Percentiles rank a stretch among this genome's conserved stretches.
Evolutionary conservation across 2,797 vertebrate species (phyloP).

Genomic region (Pseudomugil gertrudae): DNA sequence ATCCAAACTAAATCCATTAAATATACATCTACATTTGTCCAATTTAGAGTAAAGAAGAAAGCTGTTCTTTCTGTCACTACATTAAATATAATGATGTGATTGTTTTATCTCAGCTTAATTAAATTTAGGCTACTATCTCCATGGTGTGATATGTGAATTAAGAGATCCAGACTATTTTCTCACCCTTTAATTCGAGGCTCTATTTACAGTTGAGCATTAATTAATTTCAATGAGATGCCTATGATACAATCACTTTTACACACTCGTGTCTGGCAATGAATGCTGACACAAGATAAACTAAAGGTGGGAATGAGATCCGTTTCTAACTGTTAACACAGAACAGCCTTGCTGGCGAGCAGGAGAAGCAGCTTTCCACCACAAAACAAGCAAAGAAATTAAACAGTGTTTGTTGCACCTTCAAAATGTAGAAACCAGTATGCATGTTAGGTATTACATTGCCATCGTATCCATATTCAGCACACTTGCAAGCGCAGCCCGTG

Average conservation of each 20-base stretch:
- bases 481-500: background rate
- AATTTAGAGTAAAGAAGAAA: background rate
- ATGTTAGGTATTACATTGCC: background rate
- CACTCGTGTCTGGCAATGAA: background rate
- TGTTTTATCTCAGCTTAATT: constrained; percentile 16
- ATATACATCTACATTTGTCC: background rate
- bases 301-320: background rate
- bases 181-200: background rate
- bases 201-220: background rate
- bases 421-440: background rate
- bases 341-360: fast-evolving
- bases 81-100: constrained; percentile 27
- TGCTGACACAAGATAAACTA: background rate
- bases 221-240: background rate
- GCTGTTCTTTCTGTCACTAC: background rate
- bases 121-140: constrained; percentile 8
- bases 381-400: background rate
- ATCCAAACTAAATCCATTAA: background rate
- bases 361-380: background rate
- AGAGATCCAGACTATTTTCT: constrained; percentile 1
- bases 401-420: background rate
- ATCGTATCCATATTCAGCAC: background rate
- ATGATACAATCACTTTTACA: background rate
- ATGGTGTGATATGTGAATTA: constrained; percentile 6
- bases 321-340: background rate